Conservation (phyloP, 2,113 vertebrate genomes). For the Urocitellus parryii region DNA sequence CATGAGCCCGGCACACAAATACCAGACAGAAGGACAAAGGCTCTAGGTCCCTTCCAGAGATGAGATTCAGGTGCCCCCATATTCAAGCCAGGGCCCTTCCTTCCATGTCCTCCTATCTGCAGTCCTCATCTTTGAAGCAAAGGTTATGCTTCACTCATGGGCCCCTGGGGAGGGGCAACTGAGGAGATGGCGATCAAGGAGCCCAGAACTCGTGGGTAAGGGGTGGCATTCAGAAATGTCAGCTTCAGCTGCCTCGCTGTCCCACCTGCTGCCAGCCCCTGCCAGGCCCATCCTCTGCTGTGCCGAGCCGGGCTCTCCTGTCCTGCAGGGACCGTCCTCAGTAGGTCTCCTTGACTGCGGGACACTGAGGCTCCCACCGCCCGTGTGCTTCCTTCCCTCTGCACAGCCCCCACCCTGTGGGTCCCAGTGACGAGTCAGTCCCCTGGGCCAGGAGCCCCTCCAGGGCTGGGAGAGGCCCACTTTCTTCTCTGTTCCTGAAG, state of each 20-base stretch:
- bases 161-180: background rate
- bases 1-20: background rate
- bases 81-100: background rate
- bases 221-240: background rate
- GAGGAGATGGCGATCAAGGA: background rate
- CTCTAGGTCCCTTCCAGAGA: background rate
- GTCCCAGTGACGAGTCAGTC: accelerated
- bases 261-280: background rate
- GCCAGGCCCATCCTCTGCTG: background rate
- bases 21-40: background rate
- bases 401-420: too few relatives aligned
- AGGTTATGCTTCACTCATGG: background rate
- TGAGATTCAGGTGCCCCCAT: background rate
- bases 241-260: background rate
- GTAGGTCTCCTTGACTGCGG: background rate
- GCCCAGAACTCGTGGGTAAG: background rate
- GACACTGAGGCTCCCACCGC: background rate
- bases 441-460: background rate
- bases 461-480: background rate
- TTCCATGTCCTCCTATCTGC: background rate
- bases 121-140: background rate
- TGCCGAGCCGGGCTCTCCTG: background rate
- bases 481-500: background rate
- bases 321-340: background rate
- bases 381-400: too few relatives aligned